Conservation (phyloP, 1,140 invertebrate genomes). For the Papilio polytes region DNA sequence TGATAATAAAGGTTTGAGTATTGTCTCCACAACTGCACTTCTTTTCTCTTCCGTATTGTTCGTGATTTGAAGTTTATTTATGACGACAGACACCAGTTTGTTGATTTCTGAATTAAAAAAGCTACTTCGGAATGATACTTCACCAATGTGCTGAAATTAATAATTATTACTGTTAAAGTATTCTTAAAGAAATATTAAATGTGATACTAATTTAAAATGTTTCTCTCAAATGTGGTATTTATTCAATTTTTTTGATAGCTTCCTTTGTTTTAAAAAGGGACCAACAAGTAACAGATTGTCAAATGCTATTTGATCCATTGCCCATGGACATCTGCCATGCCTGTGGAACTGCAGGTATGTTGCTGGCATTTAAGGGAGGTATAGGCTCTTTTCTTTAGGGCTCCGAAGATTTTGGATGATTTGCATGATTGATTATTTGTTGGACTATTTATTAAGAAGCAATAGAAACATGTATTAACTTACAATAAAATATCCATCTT, state of each 20-base stretch:
- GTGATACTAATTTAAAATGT: not conserved
- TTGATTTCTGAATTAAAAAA: conserved; percentile 95
- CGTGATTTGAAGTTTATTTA: conserved; percentile 93
- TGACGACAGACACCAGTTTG: conserved; percentile 93
- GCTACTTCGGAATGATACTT: conserved; percentile 94
- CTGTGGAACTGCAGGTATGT: too few relatives aligned
- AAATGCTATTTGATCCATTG: too few relatives aligned
- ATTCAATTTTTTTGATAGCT: too few relatives aligned
- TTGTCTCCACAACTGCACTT: conserved; percentile 66
- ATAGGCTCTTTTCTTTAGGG: too few relatives aligned
- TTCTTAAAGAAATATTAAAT: not conserved
- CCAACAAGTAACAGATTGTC: too few relatives aligned
- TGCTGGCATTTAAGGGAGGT: too few relatives aligned
- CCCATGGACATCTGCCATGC: too few relatives aligned
- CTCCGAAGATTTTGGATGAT: too few relatives aligned
- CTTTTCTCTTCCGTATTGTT: conserved; percentile 87
- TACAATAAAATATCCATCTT: conserved; percentile 88
- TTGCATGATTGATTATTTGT: not conserved
- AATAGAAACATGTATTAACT: conserved; percentile 61
- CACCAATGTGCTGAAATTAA: conserved; percentile 90
- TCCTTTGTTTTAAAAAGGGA: too few relatives aligned
- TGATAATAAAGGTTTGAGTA: conserved; percentile 76
- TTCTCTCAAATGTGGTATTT: too few relatives aligned
- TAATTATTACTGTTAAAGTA: not conserved
- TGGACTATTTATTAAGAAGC: not conserved